phyloP scores from a whole-genome alignment of 2,797 vertebrate genomes.

The Pseudochirops cupreus region DNA sequence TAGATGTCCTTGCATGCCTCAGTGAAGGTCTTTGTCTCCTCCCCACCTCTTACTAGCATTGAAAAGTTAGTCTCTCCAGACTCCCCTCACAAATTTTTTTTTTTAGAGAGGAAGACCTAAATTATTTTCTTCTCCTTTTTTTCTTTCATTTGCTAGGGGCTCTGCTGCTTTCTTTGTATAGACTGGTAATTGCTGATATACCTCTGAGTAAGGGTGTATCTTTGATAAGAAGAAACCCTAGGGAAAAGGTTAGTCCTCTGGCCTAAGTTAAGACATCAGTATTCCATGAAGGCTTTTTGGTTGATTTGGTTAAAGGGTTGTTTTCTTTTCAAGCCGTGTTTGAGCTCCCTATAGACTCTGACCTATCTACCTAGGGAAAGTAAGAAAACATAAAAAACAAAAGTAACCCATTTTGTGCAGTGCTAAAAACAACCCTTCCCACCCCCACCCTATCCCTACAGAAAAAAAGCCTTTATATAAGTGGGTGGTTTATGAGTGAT shows the following conservation, averaged over 20 bases:
- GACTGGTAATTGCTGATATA: constrained; percentile 1
- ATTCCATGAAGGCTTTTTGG: constrained; percentile 17
- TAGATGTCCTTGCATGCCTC: constrained; percentile 65
- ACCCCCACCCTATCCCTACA: background rate
- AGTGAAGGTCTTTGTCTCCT: constrained; percentile 61
- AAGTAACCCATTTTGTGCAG: background rate
- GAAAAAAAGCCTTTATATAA: background rate
- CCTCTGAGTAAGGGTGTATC: background rate
- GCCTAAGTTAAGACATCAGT: constrained; percentile 8
- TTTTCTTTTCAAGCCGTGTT: background rate
- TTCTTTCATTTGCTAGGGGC: constrained; percentile 1
- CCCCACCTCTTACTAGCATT: constrained; percentile 15
- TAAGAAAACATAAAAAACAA: background rate
- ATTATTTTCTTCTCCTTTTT: background rate
- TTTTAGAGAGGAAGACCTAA: constrained; percentile 25
- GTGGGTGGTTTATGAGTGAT: constrained; percentile 23
- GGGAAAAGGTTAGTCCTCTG: background rate
- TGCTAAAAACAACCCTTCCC: background rate
- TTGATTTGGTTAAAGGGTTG: background rate
- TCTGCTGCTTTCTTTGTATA: background rate
- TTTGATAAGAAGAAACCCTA: constrained; percentile 6
- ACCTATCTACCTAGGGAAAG: background rate
- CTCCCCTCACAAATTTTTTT: constrained; percentile 33
- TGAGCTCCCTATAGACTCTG: background rate
- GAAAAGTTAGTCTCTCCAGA: constrained; percentile 44